A percentile compares a stretch with the other conserved stretches of the same genome.
Conservation (phyloP, 1,140 invertebrate genomes). For the Brachionus rotundiformis region DNA sequence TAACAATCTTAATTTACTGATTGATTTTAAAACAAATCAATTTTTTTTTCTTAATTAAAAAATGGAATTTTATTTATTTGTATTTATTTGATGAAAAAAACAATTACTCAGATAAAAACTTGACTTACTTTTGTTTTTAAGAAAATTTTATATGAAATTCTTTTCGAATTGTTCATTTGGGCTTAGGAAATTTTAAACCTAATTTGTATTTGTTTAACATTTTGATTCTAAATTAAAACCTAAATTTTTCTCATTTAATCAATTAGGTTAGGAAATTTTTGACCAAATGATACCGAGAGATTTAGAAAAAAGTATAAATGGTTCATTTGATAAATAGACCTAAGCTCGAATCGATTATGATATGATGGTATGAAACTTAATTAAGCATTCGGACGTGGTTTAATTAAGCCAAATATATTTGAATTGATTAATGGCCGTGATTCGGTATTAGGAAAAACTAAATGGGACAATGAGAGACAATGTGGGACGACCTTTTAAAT, state of each 20-base stretch:
- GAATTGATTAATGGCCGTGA: constrained; percentile 11
- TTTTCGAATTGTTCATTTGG: no score
- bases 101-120: no score
- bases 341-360: background rate
- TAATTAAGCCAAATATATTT: background rate
- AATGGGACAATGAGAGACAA: constrained; percentile 16
- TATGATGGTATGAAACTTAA: constrained; percentile 15
- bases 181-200: background rate
- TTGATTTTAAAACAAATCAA: background rate
- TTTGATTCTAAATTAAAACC: background rate
- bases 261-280: background rate
- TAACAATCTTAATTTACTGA: background rate
- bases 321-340: background rate
- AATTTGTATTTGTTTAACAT: no score
- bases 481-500: constrained; percentile 9
- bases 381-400: background rate
- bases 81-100: no score
- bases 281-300: background rate
- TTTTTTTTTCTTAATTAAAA: no score
- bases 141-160: no score
- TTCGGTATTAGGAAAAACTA: background rate
- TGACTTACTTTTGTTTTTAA: no score
- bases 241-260: background rate
- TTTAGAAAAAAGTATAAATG: background rate
- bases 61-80: no score